phyloP scores from a whole-genome alignment of 2,797 vertebrate genomes.

The Pangasius larnaudii region DNA sequence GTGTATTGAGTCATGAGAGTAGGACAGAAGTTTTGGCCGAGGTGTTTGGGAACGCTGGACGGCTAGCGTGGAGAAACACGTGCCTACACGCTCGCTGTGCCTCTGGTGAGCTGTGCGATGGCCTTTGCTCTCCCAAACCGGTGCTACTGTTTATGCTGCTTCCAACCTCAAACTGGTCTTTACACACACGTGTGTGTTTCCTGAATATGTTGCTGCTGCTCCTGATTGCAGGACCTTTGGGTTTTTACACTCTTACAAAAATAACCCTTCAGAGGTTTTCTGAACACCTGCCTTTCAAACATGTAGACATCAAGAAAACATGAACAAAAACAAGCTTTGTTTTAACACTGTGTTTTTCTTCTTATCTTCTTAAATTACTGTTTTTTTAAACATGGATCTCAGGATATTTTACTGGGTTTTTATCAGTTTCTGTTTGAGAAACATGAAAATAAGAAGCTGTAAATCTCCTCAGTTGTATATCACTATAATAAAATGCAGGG shows the following conservation, averaged over 20 bases:
- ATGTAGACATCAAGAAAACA: too few relatives aligned
- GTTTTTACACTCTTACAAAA: not conserved
- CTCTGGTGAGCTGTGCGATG: constrained; percentile 1
- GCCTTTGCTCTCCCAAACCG: constrained; percentile 14
- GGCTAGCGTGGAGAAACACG: not conserved
- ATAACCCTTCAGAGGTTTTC: not conserved
- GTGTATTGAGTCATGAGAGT: not conserved
- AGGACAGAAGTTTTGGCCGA: not conserved
- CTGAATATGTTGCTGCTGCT: not conserved
- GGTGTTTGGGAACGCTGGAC: not conserved
- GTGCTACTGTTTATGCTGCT: not conserved
- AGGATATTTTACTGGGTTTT: too few relatives aligned
- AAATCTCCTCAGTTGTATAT: too few relatives aligned
- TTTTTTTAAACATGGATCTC: too few relatives aligned
- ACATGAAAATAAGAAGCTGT: too few relatives aligned
- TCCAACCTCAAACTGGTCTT: not conserved
- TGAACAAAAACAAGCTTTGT: too few relatives aligned
- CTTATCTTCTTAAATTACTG: too few relatives aligned
- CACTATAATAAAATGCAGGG: too few relatives aligned
- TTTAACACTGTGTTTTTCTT: too few relatives aligned
- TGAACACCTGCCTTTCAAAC: too few relatives aligned
- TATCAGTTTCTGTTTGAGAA: too few relatives aligned
- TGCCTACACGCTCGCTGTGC: not conserved
- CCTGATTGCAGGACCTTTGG: not conserved
- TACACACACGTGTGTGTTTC: not conserved